These are phyloP conservation scores for Theonella swinhoei DNA, from an alignment of 37 sponge, comb jelly and placozoan species.

Conservation along the genomic window DNA sequence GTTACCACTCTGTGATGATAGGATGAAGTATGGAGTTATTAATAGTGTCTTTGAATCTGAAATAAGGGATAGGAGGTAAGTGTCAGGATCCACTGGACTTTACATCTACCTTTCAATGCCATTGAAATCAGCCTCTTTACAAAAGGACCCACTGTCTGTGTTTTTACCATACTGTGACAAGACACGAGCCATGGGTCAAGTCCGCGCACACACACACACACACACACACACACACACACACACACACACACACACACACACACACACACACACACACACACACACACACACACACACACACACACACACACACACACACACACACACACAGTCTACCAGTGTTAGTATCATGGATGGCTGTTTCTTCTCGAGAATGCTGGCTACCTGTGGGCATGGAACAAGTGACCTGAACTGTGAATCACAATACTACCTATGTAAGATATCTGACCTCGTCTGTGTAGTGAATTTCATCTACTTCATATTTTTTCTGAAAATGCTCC, in stretches of 20 bases:
- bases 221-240: too few species aligned
- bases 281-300: too few species aligned
- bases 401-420: not conserved
- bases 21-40: conserved; percentile 85
- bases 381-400: conserved; percentile 42
- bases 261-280: too few species aligned
- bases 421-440: too few species aligned
- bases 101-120: conserved; percentile 76
- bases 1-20: conserved; percentile 87
- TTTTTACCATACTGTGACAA: conserved; percentile 74
- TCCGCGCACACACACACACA: not conserved
- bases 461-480: conserved; percentile 77
- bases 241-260: too few species aligned
- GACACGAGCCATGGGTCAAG: not conserved
- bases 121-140: conserved; percentile 80
- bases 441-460: conserved; percentile 83
- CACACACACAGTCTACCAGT: too few species aligned
- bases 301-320: too few species aligned
- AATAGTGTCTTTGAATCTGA: conserved; percentile 62
- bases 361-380: conserved; percentile 35
- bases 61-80: not conserved
- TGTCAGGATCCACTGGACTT: not conserved
- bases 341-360: conserved; percentile 76
- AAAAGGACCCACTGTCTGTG: conserved; percentile 85
- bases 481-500: conserved; percentile 88